Evolutionary conservation across 35 echinoderm and acorn worm genomes (phyloP).

Genomic region (Ophioderma brevispina): DNA sequence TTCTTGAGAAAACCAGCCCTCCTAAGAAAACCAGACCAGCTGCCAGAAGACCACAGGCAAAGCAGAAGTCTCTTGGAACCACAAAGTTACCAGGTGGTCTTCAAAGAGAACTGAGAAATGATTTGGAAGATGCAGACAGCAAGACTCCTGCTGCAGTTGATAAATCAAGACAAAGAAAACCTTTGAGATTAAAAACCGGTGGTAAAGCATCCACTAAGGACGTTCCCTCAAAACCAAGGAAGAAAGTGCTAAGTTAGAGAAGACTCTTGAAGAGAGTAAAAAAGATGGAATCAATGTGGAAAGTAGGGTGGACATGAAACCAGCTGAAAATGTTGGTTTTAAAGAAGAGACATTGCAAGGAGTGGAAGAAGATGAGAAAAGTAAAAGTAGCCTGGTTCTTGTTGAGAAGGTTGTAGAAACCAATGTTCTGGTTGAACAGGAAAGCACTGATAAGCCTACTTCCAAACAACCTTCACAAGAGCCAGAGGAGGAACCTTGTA

Average conservation of each 20-base stretch:
- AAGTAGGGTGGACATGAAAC: too few species aligned
- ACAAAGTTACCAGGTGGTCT: not conserved
- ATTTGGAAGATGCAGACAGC: not conserved
- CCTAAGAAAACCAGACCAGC: slow-evolving; percentile 12
- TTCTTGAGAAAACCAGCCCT: not conserved
- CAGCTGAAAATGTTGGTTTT: too few species aligned
- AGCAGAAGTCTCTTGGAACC: not conserved
- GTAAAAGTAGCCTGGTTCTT: not conserved
- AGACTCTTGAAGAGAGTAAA: too few species aligned
- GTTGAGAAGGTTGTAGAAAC: not conserved
- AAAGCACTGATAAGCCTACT: too few species aligned
- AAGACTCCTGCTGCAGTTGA: not conserved
- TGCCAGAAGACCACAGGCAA: not conserved
- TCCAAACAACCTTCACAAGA: too few species aligned
- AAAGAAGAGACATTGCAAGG: too few species aligned
- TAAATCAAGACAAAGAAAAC: not conserved
- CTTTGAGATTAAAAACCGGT: not conserved
- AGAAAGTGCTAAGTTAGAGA: not conserved
- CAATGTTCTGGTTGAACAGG: too few species aligned
- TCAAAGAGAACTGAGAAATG: not conserved
- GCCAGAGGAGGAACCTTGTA: not conserved
- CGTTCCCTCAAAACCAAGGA: not conserved
- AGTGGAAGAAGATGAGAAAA: too few species aligned
- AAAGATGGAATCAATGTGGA: too few species aligned
- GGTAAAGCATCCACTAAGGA: not conserved